These are phyloP conservation scores for Phoenicopterus ruber DNA, from an alignment of 2,113 vertebrate genomes.

Conservation along the genomic window DNA sequence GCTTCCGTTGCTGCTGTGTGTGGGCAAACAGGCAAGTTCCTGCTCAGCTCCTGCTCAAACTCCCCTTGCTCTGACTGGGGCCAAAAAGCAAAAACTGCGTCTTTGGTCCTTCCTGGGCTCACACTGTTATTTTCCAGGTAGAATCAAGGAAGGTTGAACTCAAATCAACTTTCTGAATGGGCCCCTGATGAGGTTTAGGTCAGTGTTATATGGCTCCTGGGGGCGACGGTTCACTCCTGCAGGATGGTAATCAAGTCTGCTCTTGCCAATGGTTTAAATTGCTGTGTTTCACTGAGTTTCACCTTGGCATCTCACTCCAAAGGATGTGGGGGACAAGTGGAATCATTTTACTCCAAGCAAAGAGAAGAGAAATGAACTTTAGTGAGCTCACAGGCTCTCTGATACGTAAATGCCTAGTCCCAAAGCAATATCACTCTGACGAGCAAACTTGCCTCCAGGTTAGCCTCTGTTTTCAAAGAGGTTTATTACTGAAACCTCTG, in stretches of 20 bases:
- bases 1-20: background rate
- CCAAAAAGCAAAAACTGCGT: background rate
- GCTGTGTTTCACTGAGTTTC: background rate
- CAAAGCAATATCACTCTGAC: background rate
- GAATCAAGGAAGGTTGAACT: background rate
- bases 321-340: background rate
- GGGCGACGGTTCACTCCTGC: background rate
- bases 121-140: background rate
- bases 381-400: background rate
- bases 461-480: background rate
- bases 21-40: background rate
- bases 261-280: background rate
- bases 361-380: background rate
- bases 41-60: background rate
- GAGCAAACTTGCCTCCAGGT: background rate
- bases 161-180: background rate
- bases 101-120: background rate
- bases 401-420: background rate
- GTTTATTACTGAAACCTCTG: background rate
- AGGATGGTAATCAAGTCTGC: background rate
- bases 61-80: background rate
- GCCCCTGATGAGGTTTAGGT: background rate
- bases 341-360: background rate
- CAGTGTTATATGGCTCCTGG: background rate
- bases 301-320: background rate